phyloP scores from a whole-genome alignment of 2,113 vertebrate species.

The Genyomyrus donnyi region DNA sequence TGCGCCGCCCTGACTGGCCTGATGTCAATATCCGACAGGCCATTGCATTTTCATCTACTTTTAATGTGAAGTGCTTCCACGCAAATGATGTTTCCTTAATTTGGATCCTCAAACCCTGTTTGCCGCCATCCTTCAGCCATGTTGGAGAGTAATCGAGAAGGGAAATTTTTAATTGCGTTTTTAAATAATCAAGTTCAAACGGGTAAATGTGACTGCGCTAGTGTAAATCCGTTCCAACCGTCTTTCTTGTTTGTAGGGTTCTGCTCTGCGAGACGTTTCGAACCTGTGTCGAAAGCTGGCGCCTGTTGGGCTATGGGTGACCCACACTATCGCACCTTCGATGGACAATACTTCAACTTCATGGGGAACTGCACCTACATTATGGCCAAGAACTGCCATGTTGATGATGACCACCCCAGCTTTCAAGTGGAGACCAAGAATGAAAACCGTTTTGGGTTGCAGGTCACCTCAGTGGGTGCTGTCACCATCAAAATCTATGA shows the following conservation, averaged over 20 bases:
- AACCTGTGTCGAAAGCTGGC: background rate
- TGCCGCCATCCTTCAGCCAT: background rate
- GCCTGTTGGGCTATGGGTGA: background rate
- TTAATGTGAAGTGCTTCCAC: background rate
- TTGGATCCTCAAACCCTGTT: background rate
- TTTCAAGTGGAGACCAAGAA: constrained; percentile 54
- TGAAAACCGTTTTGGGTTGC: constrained; percentile 34
- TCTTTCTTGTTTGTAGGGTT: background rate
- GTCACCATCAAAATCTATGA: constrained; percentile 50
- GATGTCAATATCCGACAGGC: no score
- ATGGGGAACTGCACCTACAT: constrained; percentile 46
- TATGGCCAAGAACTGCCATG: constrained; percentile 37
- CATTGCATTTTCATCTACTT: no score
- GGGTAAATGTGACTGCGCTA: background rate
- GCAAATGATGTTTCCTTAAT: background rate
- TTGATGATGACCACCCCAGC: constrained; percentile 29
- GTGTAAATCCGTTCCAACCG: background rate
- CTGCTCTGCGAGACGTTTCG: background rate
- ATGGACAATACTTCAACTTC: constrained; percentile 36
- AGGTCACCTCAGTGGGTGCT: constrained; percentile 42
- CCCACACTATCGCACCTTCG: constrained; percentile 42
- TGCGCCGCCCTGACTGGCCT: no score
- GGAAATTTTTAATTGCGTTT: background rate
- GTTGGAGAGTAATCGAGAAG: background rate
- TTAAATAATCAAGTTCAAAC: background rate